These are phyloP conservation scores for Brachionus koreanus DNA, from an alignment of 1,140 invertebrate species.

Conservation along the genomic window DNA sequence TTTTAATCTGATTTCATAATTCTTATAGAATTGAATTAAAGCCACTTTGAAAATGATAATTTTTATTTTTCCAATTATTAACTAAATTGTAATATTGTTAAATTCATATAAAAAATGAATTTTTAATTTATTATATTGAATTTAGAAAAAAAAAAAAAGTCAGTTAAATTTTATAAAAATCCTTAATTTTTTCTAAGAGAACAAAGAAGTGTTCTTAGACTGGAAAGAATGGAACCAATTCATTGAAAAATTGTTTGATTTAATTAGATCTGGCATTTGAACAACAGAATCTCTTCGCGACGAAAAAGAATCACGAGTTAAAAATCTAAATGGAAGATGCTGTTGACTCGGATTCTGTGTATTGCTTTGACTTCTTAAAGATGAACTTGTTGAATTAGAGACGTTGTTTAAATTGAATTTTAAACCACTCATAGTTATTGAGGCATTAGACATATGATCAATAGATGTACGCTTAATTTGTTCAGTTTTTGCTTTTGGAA, in stretches of 20 bases:
- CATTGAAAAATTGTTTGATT: constrained; percentile 39
- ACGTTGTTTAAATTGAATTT: not conserved
- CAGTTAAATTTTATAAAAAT: too few species aligned
- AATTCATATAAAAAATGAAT: too few species aligned
- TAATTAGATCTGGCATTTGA: constrained; percentile 29
- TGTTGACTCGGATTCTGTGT: not conserved
- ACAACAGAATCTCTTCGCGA: not conserved
- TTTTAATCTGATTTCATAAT: too few species aligned
- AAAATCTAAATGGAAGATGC: constrained; percentile 6
- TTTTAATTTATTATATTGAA: too few species aligned
- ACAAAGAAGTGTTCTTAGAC: constrained; percentile 18
- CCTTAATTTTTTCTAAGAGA: not conserved
- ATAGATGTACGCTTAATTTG: constrained; percentile 22
- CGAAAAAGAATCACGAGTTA: constrained; percentile 14
- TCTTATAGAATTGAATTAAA: too few species aligned
- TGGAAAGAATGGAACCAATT: constrained; percentile 22
- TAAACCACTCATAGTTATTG: not conserved
- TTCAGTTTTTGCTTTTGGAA: constrained; percentile 5
- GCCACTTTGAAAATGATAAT: too few species aligned
- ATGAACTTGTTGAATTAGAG: constrained; percentile 5
- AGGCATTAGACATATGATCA: not conserved
- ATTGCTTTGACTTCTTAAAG: not conserved
- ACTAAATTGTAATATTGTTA: too few species aligned
- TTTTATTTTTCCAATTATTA: too few species aligned
- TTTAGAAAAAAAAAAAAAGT: too few species aligned